A percentile compares a stretch with the other conserved stretches of the same genome.
These are phyloP conservation scores for Pecten maximus DNA, from an alignment of 2,888 invertebrate genomes.

Conservation along the genomic window DNA sequence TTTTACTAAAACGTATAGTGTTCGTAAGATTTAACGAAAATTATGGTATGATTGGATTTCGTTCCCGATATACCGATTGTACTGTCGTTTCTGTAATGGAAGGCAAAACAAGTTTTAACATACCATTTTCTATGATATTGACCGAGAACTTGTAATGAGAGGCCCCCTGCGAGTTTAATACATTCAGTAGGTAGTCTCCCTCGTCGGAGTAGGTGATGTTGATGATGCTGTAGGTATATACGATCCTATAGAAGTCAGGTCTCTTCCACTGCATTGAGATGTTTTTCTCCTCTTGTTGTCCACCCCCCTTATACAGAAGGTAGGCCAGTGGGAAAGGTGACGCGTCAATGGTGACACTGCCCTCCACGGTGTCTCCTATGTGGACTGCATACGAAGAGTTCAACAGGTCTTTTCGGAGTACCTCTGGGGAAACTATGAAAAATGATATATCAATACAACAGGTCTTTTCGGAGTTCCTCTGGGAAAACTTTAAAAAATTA, in stretches of 20 bases:
- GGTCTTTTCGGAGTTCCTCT: too few species aligned
- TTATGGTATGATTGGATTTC: too few species aligned
- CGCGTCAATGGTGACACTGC: background rate
- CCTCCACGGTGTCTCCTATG: background rate
- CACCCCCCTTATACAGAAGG: background rate
- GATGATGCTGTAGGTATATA: background rate
- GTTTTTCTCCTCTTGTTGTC: background rate
- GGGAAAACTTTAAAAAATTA: too few species aligned
- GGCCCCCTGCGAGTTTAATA: background rate
- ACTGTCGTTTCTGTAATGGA: too few species aligned
- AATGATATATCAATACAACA: too few species aligned
- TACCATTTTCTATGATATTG: background rate
- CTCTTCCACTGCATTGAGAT: background rate
- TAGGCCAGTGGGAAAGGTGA: background rate
- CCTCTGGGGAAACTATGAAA: constrained; percentile 3
- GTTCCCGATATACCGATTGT: too few species aligned
- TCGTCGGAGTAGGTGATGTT: background rate
- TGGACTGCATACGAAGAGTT: background rate
- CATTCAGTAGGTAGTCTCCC: background rate
- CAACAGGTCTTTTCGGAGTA: background rate
- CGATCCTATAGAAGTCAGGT: background rate
- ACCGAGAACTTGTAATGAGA: background rate
- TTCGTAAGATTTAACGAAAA: too few species aligned
- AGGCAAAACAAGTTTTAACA: background rate
- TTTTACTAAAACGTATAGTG: too few species aligned